Base-by-base conservation (phyloP, 2,113 vertebrate species). In the Neolamprologus falcicula region DNA sequence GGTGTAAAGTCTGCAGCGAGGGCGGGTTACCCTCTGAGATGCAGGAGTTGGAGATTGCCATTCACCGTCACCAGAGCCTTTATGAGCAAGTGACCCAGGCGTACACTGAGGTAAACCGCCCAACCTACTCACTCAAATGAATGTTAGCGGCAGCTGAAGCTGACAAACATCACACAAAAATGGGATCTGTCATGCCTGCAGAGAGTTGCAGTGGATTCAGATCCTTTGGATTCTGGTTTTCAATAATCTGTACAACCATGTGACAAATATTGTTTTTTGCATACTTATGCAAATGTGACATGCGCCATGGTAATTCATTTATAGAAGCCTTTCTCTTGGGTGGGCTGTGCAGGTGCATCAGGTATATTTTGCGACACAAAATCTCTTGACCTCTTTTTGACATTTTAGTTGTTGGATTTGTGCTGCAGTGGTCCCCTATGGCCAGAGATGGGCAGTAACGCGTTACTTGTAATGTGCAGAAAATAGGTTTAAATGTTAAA, bases 81-180 rank as follows among this genome's bases (percentile, higher is more conserved):
- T 99, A 99, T 1, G 99, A 99, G 93, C 98, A 99, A 95, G 98
- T 99, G 87, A 98, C 98, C 6, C 98, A 99, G 94, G 98, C 98
- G 6, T 99, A 99, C 95, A 97, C 98, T 1, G 99, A 99, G 98
- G 99, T 99, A 94, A 92, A 94, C 73, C 42, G 3, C 13, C 12
- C 35, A 8, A 24, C 47, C 76, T 71, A 42, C 68, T 45, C 68
- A 26, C 37, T 73, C 2, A 73, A 16, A 73, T 73, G n/a, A 42
- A 42, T 26, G 21, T 71, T 24, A 4, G 66, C 2, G 2, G 13
- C 21, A 45, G 37, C 37, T 42, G 37, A 71, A 28, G 40, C 40
- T 28, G 24, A 11, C 40, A 47, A 76, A 76, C 21, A 28, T 28
- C 42, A 28, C 14, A 12, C 42, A 19, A 4, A 28, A 3, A 14